Evolutionary conservation across 2,797 vertebrate species (phyloP).

Genomic region (Prunella strophiata): DNA sequence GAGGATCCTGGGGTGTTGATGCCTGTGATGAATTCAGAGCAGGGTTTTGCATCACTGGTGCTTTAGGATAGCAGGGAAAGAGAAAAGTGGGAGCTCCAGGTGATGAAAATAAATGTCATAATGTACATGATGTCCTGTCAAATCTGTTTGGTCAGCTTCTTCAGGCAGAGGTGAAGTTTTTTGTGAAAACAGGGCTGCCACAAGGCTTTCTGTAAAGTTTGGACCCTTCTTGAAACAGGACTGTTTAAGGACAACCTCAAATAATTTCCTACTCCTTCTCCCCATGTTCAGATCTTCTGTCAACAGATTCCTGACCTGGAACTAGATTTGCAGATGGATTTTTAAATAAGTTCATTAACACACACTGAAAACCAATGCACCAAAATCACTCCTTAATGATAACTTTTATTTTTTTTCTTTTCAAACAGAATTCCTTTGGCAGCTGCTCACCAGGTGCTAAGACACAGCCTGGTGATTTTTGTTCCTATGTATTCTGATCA

Average conservation of each 20-base stretch:
- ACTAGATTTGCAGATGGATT: not conserved
- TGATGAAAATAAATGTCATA: not conserved
- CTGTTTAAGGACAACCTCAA: not conserved
- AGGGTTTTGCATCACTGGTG: not conserved
- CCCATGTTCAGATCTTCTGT: not conserved
- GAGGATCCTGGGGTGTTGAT: fast-evolving
- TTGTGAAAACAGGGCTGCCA: not conserved
- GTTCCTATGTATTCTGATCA: not conserved
- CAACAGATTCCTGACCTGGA: not conserved
- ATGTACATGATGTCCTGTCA: not conserved
- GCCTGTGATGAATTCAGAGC: fast-evolving
- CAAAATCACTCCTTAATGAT: not conserved
- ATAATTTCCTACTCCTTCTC: not conserved
- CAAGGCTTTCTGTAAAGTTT: not conserved
- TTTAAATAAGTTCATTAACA: not conserved
- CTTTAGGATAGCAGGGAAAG: not conserved
- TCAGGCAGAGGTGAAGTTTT: not conserved
- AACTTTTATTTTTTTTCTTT: not conserved
- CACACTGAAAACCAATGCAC: not conserved
- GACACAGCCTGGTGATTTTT: not conserved
- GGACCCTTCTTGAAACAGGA: not conserved
- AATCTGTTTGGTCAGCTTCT: not conserved
- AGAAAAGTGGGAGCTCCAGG: not conserved
- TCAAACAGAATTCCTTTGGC: not conserved
- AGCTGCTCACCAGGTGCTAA: not conserved